Evolutionary conservation across 2,888 invertebrate genomes (phyloP), one percentile per base, ranked within the genome.

Genomic region (Dyspetes luteomarginatus): DNA sequence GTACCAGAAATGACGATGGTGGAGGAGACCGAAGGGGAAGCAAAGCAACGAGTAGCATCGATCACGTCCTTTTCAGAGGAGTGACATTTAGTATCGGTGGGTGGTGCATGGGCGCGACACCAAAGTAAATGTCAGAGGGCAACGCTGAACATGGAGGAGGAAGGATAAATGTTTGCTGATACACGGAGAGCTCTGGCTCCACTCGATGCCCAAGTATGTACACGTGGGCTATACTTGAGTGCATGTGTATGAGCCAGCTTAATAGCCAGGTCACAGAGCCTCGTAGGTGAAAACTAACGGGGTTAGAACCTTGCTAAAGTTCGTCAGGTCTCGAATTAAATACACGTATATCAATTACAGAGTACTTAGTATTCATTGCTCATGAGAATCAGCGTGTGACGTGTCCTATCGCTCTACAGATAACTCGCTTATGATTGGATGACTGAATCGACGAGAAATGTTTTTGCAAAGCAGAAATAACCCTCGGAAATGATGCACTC

Each of bases 41-140:
- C 72, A 56, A 65, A 80, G 65, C 50, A 79, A 74, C 81, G 83
- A 77, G 84, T 83, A 82, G 84, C 86, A 88, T 88, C 88, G 88
- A 89, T 89, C 88, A 88, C 84, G 86, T 87, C 85, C 86, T 86
- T 88, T 87, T 87, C 84, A 84, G 75, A 75, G 82, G 82, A 87
- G 83, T 88, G 89, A 89, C 88, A 89, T 89, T 89, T 88, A 85
- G 85, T 88, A 80, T 84, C 85, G 64, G 87, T 88, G 87, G 89
- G 87, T 87, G 87, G 87, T 84, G n/a, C n/a, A n/a, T n/a, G 86
- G 86, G 86, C 86, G 86, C 87, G 87, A 85, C 86, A 86, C 84
- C 85, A 81, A 83, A 83, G 85, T 76, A 88, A 89, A 89, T 89
- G 88, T 88, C 88, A 89, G 82, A 84, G 85, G 83, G 83, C 83